A percentile compares a stretch with the other conserved stretches of the same genome.
Conservation (phyloP, 2,888 invertebrate genomes). For the Ennomos quercinarius region DNA sequence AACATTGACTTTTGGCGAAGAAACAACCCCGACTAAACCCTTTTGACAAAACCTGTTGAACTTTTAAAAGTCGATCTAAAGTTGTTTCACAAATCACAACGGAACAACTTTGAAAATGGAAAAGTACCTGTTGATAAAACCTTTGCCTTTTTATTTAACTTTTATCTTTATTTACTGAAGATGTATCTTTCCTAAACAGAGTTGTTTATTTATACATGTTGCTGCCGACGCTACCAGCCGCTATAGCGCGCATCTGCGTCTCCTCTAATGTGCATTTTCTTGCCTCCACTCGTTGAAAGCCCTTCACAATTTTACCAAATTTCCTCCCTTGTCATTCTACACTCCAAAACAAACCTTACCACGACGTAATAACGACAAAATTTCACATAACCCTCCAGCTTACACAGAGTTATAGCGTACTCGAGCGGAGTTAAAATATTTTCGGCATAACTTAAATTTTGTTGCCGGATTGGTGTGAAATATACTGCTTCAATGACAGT, state of each 20-base stretch:
- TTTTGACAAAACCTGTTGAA: too few relatives aligned
- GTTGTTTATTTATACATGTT: conserved; percentile 1
- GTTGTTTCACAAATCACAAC: too few relatives aligned
- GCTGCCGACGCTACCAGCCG: conserved; percentile 23
- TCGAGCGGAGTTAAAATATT: conserved; percentile 36
- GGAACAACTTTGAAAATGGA: conserved; percentile 3
- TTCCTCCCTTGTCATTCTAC: conserved; percentile 9
- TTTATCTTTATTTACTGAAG: not conserved
- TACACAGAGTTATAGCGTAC: conserved; percentile 35
- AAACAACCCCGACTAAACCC: too few relatives aligned
- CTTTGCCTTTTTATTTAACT: not conserved
- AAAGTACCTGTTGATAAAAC: conserved; percentile 14
- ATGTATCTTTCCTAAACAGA: not conserved
- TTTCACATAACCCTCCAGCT: conserved; percentile 12
- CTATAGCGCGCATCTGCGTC: conserved; percentile 36
- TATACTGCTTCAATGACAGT: conserved; percentile 32
- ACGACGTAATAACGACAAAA: conserved; percentile 21
- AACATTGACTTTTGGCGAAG: too few relatives aligned
- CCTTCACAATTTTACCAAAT: conserved; percentile 35
- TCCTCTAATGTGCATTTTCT: conserved; percentile 41
- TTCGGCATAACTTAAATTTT: conserved; percentile 40
- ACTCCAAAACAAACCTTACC: conserved; percentile 24
- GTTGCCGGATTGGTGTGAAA: conserved; percentile 28
- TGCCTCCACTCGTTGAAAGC: conserved; percentile 29
- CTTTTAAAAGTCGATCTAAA: too few relatives aligned